phyloP scores from a whole-genome alignment of 1,140 invertebrate genomes.

The Dinoponera quadriceps region DNA sequence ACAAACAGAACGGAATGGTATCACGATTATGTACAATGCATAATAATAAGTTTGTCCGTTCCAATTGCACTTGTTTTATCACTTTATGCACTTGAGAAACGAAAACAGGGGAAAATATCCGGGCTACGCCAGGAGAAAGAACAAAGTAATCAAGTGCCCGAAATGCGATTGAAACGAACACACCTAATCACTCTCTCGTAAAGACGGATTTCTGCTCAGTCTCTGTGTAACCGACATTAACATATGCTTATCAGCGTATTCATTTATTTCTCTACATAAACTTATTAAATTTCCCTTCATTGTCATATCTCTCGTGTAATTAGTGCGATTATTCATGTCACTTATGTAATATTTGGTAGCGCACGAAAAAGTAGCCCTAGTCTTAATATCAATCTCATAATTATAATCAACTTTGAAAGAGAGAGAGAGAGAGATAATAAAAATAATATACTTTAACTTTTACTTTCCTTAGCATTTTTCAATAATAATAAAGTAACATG shows the following conservation, averaged over 20 bases:
- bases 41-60: constrained; percentile 31
- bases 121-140: not conserved
- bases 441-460: constrained; percentile 31
- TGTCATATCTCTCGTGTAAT: constrained; percentile 3
- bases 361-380: not conserved
- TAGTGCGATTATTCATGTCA: not conserved
- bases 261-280: not conserved
- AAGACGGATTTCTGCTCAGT: constrained; percentile 42
- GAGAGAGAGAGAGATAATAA: not conserved
- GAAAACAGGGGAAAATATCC: not conserved
- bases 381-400: not conserved
- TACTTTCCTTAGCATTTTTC: constrained; percentile 3
- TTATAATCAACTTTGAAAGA: not conserved
- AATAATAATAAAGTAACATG: constrained; percentile 38
- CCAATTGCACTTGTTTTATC: constrained; percentile 21
- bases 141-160: not conserved
- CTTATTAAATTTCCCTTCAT: constrained; percentile 21
- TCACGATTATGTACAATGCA: constrained; percentile 23
- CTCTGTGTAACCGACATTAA: constrained; percentile 17
- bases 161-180: constrained; percentile 28
- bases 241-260: not conserved
- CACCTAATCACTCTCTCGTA: constrained; percentile 22
- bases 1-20: constrained; percentile 29
- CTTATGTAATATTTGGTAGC: not conserved
- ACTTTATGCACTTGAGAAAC: constrained; percentile 29